Base-by-base conservation (phyloP, 1,140 invertebrate genomes). In the Apocrypta bakeri region DNA sequence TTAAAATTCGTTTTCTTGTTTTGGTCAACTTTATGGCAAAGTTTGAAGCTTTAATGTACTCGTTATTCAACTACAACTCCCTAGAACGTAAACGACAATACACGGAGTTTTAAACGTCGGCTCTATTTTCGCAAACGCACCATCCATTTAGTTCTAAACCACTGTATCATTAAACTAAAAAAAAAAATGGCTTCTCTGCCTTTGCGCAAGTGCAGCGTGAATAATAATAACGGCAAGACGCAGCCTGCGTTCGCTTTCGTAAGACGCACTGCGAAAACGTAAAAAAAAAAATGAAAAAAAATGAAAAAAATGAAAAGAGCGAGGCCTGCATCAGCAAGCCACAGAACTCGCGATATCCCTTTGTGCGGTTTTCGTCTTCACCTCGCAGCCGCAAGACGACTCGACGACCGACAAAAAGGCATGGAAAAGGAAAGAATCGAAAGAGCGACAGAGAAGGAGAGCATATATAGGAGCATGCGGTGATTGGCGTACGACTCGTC, bases 281-380 rank as follows among this genome's bases (percentile, higher is more conserved):
- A n/a, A n/a, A n/a, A n/a, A n/a, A n/a, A 4, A 37, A 64, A 29
- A 56, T 12, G n/a, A 25, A 48, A 1, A 17, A 64, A 29, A 27
- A 73, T 72, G 24, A 29, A 31, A 71, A 31, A 9, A 42, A 11
- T 9, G 37, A 25, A 25, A 37, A 66, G 48, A n/a, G 25, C 42
- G 66, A 74, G 31, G 31, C 21, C 56, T 66, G 81, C 68, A 77
- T 71, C 33, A 71, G 74, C 31, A 73, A 79, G 76, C 82, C 82
- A 33, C 76, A 79, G 31, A 72, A 48, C 61, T 73, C 64, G 64
- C 81, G 74, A 83, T 83, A 79, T 74, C 31, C 71, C 76, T 83
- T 83, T 83, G 82, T 83, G 82, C 71, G 82, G 82, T 74, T 83
- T 83, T 77, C 42, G 73, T 25, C 66, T 82, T 78, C 25, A n/a